Percentiles rank a stretch among this genome's conserved stretches.
phyloP scores from a whole-genome alignment of 2,797 vertebrate species.

The Gymnothorax reevesii region DNA sequence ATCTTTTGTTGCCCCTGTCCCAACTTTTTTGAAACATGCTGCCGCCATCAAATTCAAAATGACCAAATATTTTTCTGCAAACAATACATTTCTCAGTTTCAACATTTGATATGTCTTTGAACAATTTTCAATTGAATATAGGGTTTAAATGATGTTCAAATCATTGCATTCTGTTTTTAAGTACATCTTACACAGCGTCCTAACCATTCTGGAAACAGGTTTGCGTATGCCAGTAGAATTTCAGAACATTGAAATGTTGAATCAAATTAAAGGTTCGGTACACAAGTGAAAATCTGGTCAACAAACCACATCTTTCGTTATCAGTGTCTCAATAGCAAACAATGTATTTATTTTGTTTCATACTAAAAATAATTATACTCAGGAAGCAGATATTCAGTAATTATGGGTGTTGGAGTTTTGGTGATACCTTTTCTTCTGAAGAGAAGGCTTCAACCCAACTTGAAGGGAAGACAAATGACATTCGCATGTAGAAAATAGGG shows the following conservation, averaged over 20 bases:
- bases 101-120: too few species aligned
- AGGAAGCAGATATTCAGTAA: neutral
- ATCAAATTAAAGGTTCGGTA: neutral
- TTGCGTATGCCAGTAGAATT: neutral
- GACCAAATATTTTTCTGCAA: too few species aligned
- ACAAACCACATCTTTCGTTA: neutral
- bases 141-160: too few species aligned
- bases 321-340: neutral
- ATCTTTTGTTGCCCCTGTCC: too few species aligned
- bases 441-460: neutral
- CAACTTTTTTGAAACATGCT: too few species aligned
- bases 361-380: neutral
- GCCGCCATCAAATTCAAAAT: too few species aligned
- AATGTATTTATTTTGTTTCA: neutral
- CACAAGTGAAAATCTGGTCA: neutral
- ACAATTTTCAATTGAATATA: too few species aligned
- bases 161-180: too few species aligned
- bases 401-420: neutral
- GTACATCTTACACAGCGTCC: too few species aligned
- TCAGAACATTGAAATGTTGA: neutral
- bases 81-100: too few species aligned
- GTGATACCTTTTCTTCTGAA: neutral
- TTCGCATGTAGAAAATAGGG: too few species aligned
- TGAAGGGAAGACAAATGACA: neutral
- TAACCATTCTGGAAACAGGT: too few species aligned